phyloP scores from a whole-genome alignment of 2,113 vertebrate species.

The Platichthys flesus region DNA sequence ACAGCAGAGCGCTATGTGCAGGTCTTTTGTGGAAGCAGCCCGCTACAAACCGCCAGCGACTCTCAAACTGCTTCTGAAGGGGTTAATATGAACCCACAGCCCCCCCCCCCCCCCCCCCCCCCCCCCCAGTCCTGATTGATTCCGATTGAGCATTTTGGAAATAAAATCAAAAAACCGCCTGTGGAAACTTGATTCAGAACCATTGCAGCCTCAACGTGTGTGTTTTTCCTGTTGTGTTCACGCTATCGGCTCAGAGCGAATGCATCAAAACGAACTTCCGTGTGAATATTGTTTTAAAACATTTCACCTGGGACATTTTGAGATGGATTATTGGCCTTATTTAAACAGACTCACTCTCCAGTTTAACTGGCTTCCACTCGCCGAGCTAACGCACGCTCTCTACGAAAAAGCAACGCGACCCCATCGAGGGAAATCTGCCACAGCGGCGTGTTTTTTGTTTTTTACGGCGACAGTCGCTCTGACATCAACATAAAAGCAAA shows the following conservation, averaged over 20 bases:
- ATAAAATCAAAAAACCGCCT: not conserved
- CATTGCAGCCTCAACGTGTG: not conserved
- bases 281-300: too few relatives aligned
- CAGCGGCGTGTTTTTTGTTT: slow-evolving; percentile 25
- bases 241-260: too few relatives aligned
- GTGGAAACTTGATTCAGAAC: not conserved
- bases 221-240: not conserved
- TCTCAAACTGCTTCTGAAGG: slow-evolving; percentile 1
- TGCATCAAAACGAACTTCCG: too few relatives aligned
- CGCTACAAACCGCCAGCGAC: not conserved
- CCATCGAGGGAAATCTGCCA: slow-evolving; percentile 6
- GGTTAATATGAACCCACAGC: not conserved
- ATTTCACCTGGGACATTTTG: not conserved
- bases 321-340: not conserved
- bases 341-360: not conserved
- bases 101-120: too few relatives aligned
- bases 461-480: slow-evolving; percentile 42
- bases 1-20: slow-evolving; percentile 68
- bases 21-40: not conserved
- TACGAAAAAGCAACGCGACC: not conserved
- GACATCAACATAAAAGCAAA: slow-evolving; percentile 71
- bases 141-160: too few relatives aligned
- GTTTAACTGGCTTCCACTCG: not conserved
- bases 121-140: too few relatives aligned
- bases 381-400: not conserved